A percentile compares a stretch with the other conserved stretches of the same genome.
These are phyloP conservation scores for Lepidocyrtoides sp. DNA, from an alignment of 2,888 invertebrate genomes.

Conservation along the genomic window DNA sequence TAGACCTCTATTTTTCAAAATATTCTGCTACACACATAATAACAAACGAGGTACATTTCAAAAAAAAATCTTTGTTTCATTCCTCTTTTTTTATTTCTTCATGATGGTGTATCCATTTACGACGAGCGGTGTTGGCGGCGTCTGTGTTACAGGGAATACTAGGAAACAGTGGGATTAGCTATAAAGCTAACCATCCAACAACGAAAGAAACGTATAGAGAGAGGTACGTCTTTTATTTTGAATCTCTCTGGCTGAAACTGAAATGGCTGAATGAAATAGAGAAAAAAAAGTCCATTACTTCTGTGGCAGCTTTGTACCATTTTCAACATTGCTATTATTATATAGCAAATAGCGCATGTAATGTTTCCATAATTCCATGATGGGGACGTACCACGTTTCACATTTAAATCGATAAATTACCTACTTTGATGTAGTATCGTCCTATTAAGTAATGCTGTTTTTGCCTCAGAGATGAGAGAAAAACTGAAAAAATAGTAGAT, in stretches of 20 bases:
- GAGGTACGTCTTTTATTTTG: slow-evolving; percentile 52
- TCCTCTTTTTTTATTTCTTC: neutral
- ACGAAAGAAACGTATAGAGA: slow-evolving; percentile 41
- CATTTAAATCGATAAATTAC: slow-evolving; percentile 77
- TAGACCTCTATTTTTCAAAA: slow-evolving; percentile 40
- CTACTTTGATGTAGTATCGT: slow-evolving; percentile 56
- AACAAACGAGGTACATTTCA: neutral
- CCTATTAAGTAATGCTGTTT: slow-evolving; percentile 2
- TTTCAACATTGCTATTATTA: neutral
- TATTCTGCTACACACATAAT: neutral
- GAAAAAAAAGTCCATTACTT: slow-evolving; percentile 37
- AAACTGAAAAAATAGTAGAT: neutral
- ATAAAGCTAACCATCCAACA: slow-evolving; percentile 39
- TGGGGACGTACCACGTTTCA: slow-evolving; percentile 65
- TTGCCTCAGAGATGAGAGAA: neutral
- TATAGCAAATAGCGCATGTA: slow-evolving; percentile 47
- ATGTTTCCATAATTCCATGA: slow-evolving; percentile 69
- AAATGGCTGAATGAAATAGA: slow-evolving; percentile 14
- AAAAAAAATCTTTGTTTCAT: slow-evolving; percentile 23
- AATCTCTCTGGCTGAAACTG: slow-evolving; percentile 50
- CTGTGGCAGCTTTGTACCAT: slow-evolving; percentile 25
- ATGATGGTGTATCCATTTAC: slow-evolving; percentile 5
- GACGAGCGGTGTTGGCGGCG: neutral
- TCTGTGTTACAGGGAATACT: neutral
- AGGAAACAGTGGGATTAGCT: slow-evolving; percentile 39